phyloP scores from a whole-genome alignment of 2,888 invertebrate genomes.

The Sesia bembeciformis region DNA sequence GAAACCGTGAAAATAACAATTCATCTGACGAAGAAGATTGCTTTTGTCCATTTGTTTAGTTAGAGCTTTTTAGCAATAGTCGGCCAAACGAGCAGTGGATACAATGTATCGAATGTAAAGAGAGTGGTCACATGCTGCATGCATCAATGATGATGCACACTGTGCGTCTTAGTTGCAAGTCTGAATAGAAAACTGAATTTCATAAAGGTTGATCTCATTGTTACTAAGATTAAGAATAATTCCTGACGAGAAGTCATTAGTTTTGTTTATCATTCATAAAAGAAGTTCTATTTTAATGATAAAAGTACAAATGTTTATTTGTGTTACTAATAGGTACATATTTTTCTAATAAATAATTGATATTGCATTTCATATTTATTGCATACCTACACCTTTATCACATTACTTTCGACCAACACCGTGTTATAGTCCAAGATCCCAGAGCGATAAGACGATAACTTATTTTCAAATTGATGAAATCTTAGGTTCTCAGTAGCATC shows the following conservation, averaged over 20 bases:
- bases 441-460: no score
- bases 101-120: slow-evolving; percentile 6
- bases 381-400: slow-evolving; percentile 3
- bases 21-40: slow-evolving; percentile 7
- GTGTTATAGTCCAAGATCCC: no score
- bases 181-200: neutral
- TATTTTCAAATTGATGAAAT: no score
- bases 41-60: slow-evolving; percentile 9
- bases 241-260: neutral
- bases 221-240: neutral
- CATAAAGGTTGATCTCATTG: neutral
- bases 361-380: slow-evolving; percentile 6
- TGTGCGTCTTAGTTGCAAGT: neutral
- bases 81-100: slow-evolving; percentile 7
- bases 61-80: slow-evolving; percentile 6
- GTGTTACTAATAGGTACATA: slow-evolving; percentile 4
- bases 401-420: slow-evolving; percentile 13
- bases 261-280: neutral
- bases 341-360: slow-evolving; percentile 8
- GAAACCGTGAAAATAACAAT: slow-evolving; percentile 2
- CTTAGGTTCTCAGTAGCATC: no score
- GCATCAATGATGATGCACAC: neutral
- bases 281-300: neutral
- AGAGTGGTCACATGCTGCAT: slow-evolving; percentile 5
- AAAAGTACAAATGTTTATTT: slow-evolving; percentile 6